Conservation (phyloP, 2,888 invertebrate genomes). For the Cantharis rufa region DNA sequence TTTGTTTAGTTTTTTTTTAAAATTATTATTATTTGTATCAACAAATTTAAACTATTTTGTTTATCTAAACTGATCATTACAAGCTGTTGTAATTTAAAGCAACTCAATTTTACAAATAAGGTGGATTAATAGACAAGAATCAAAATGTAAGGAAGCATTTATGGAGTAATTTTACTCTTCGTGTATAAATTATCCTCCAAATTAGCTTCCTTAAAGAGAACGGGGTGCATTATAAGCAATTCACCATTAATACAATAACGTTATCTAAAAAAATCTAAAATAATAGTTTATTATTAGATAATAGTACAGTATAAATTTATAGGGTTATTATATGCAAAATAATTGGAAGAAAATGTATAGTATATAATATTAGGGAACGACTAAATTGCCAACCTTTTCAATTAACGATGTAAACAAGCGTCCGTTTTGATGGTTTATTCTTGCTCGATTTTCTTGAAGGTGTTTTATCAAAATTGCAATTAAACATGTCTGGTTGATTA, state of each 20-base stretch:
- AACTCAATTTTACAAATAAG: background rate
- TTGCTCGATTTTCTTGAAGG: slow-evolving; percentile 8
- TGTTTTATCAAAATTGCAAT: slow-evolving; percentile 23
- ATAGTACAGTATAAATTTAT: background rate
- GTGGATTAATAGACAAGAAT: background rate
- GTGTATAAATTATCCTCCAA: background rate
- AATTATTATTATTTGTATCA: too few species aligned
- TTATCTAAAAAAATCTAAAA: background rate
- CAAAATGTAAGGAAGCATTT: background rate
- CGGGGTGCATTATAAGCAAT: background rate
- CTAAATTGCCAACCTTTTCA: background rate
- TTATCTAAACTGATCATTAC: background rate
- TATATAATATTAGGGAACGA: background rate
- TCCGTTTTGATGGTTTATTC: background rate
- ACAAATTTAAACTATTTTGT: background rate
- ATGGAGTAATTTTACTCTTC: background rate
- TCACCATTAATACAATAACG: background rate
- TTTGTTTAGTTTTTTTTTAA: too few species aligned
- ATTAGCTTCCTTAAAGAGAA: background rate
- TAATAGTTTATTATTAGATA: background rate
- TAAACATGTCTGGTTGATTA: slow-evolving; percentile 29
- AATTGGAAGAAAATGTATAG: background rate
- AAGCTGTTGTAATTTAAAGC: background rate
- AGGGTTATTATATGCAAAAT: background rate
- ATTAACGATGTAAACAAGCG: slow-evolving; percentile 10